Percentiles rank a stretch among this genome's conserved stretches.
These are phyloP conservation scores for Pterocles gutturalis DNA, from an alignment of 2,113 vertebrate genomes.

Conservation along the genomic window DNA sequence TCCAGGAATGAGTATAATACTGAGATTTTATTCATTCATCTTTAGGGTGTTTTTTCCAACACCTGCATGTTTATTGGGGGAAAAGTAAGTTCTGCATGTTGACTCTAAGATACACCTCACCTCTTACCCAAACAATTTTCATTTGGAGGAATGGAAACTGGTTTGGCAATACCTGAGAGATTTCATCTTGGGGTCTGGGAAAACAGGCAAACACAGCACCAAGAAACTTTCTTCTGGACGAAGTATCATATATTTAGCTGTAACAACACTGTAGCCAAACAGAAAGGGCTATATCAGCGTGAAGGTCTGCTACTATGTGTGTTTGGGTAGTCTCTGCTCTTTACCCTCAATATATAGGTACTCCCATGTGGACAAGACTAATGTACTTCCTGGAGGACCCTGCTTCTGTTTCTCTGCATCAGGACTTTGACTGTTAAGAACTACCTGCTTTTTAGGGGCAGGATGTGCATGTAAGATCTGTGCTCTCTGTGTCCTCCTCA, in stretches of 20 bases:
- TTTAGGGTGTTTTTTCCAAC: background rate
- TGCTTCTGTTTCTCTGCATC: background rate
- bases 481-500: background rate
- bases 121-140: background rate
- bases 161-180: background rate
- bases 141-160: background rate
- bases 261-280: background rate
- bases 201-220: background rate
- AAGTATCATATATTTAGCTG: background rate
- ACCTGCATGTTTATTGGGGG: background rate
- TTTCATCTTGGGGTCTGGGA: background rate
- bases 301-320: background rate
- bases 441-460: background rate
- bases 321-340: background rate
- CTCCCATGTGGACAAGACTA: rapidly evolving
- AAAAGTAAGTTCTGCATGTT: background rate
- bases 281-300: background rate
- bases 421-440: background rate
- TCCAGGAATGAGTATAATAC: background rate
- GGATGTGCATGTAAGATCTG: background rate
- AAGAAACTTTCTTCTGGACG: background rate
- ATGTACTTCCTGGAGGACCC: background rate
- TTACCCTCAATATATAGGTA: rapidly evolving
- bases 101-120: background rate
- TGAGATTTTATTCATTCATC: background rate